Evolutionary conservation across 2,797 vertebrate genomes (phyloP).

Genomic region (Corythornis leucogaster): DNA sequence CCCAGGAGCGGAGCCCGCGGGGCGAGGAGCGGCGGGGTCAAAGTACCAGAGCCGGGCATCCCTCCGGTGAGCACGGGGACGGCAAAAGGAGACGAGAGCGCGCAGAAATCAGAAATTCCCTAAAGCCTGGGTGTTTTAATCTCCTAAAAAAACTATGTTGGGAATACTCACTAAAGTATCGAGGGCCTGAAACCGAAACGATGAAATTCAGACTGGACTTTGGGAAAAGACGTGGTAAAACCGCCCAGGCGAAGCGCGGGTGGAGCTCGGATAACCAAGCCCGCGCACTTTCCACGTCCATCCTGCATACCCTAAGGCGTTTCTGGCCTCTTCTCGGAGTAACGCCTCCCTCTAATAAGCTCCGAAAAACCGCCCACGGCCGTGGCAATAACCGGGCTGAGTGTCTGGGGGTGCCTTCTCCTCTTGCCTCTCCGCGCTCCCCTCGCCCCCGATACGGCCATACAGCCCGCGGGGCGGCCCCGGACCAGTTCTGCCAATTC

Average conservation of each 20-base stretch:
- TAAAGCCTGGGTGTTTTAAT: not conserved
- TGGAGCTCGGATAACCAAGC: not conserved
- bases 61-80: not conserved
- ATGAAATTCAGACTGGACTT: not conserved
- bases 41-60: not conserved
- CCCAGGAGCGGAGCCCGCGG: not conserved
- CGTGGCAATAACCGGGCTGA: not conserved
- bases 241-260: not conserved
- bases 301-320: accelerated
- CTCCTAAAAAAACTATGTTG: not conserved
- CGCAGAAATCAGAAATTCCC: not conserved
- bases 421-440: not conserved
- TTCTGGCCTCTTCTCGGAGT: not conserved
- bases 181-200: not conserved
- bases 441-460: not conserved
- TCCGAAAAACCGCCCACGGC: not conserved
- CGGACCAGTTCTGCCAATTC: not conserved
- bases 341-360: not conserved
- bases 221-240: not conserved
- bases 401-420: not conserved
- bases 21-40: not conserved
- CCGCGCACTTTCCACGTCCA: not conserved
- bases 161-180: not conserved
- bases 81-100: not conserved
- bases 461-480: not conserved